Conservation (phyloP, 2,888 invertebrate species). For the Acrocyrtus sp. region DNA sequence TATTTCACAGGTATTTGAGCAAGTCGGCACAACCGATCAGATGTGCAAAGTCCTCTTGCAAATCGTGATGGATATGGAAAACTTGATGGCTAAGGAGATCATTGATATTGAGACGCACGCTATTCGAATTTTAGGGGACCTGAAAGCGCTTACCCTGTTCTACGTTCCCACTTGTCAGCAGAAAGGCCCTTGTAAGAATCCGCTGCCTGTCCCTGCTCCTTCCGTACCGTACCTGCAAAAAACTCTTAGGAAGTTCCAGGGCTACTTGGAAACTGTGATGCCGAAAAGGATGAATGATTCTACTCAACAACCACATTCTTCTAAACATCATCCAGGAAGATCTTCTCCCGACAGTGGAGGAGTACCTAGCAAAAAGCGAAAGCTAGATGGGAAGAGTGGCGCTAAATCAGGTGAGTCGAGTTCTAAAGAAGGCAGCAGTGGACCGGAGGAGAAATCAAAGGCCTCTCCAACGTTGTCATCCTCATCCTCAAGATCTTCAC, state of each 20-base stretch:
- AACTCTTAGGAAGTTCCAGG: constrained; percentile 51
- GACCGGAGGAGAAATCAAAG: constrained; percentile 20
- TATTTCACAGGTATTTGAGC: constrained; percentile 56
- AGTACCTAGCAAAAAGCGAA: constrained; percentile 57
- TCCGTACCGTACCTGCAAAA: constrained; percentile 51
- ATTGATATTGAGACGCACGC: constrained; percentile 56
- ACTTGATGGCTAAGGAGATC: constrained; percentile 50
- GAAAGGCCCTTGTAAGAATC: constrained; percentile 56
- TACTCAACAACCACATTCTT: no score
- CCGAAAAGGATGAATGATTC: constrained; percentile 37
- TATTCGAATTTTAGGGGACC: constrained; percentile 67
- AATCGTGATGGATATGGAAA: constrained; percentile 51
- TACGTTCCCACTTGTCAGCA: constrained; percentile 65
- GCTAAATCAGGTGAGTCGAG: background rate
- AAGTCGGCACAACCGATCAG: constrained; percentile 50
- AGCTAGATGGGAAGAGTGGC: constrained; percentile 39
- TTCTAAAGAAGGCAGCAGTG: constrained; percentile 5
- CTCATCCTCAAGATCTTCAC: constrained; percentile 31
- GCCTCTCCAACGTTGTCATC: constrained; percentile 21
- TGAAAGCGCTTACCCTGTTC: constrained; percentile 72
- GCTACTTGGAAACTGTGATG: constrained; percentile 54
- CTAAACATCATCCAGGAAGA: constrained; percentile 7
- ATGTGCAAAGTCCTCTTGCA: constrained; percentile 54
- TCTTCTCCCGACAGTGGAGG: constrained; percentile 33
- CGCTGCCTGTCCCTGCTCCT: constrained; percentile 57